Evolutionary conservation across 2,797 vertebrate genomes (phyloP).

Genomic region (Notolabrus celidotus): DNA sequence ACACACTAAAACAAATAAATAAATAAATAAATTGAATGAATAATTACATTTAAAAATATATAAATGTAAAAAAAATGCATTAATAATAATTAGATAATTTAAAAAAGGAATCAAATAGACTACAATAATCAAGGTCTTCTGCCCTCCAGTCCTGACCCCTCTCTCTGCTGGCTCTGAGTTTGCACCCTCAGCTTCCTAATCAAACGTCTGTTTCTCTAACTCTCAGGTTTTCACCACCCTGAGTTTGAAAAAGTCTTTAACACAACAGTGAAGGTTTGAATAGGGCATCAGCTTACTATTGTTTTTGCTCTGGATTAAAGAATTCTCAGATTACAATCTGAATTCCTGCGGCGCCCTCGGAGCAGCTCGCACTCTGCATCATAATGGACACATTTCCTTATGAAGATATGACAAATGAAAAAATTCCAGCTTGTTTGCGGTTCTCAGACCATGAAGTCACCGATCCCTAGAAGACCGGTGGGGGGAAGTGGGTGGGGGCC

Average conservation of each 20-base stretch:
- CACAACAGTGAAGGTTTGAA: constrained; percentile 50
- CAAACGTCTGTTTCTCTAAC: constrained; percentile 28
- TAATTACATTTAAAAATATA: no score
- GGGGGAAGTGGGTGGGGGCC: constrained; percentile 74
- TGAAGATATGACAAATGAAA: constrained; percentile 83
- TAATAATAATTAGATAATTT: no score
- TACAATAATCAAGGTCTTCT: no score
- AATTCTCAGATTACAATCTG: constrained; percentile 67
- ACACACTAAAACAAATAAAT: no score
- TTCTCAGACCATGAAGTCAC: constrained; percentile 92
- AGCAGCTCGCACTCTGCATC: constrained; percentile 42
- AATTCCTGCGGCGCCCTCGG: constrained; percentile 58
- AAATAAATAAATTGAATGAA: no score
- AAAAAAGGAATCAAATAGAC: no score
- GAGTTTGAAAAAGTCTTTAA: constrained; percentile 33
- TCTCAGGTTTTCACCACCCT: constrained; percentile 48
- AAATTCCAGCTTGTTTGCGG: constrained; percentile 80
- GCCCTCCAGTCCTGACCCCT: not conserved
- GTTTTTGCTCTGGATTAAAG: constrained; percentile 52
- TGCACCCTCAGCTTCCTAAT: not conserved
- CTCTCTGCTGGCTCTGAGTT: not conserved
- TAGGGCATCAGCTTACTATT: constrained; percentile 21
- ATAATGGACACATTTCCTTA: constrained; percentile 85
- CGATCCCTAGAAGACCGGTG: constrained; percentile 73
- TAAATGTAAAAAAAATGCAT: no score